A percentile compares a stretch with the other conserved stretches of the same genome.
These are phyloP conservation scores for Frankliniella intonsa DNA, from an alignment of 2,888 invertebrate species.

Conservation along the genomic window DNA sequence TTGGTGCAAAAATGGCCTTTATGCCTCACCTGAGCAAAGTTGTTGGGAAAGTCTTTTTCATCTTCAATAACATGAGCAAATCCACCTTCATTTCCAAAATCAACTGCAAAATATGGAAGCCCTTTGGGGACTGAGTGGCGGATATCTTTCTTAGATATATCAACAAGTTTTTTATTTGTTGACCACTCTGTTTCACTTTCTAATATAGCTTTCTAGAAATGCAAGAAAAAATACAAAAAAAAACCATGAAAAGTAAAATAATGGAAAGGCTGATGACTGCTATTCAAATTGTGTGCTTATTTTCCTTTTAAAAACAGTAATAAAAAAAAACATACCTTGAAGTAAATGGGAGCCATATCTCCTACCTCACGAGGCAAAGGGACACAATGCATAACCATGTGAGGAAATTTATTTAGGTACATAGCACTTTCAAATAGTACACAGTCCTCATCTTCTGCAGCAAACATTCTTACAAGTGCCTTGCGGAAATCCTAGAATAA, in stretches of 20 bases:
- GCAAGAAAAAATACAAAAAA: conserved; percentile 28
- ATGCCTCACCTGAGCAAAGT: conserved; percentile 77
- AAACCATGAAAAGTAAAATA: not conserved
- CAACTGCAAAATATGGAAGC: conserved; percentile 89
- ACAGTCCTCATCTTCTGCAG: conserved; percentile 66
- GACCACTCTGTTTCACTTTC: conserved; percentile 96
- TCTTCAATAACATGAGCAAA: conserved; percentile 98
- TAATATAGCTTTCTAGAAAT: conserved; percentile 75
- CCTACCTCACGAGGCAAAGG: conserved; percentile 79
- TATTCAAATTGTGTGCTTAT: not conserved
- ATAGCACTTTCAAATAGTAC: conserved; percentile 88
- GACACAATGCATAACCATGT: conserved; percentile 84
- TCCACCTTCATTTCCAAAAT: conserved; percentile 86
- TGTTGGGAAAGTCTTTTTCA: conserved; percentile 73
- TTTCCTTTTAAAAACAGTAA: not conserved
- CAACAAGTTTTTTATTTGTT: conserved; percentile 85
- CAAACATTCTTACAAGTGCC: conserved; percentile 73
- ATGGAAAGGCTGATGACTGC: not conserved
- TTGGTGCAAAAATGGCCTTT: not conserved
- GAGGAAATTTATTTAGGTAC: conserved; percentile 67
- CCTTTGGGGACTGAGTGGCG: conserved; percentile 84
- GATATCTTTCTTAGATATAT: conserved; percentile 65
- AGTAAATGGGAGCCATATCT: conserved; percentile 90
- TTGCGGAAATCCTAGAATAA: conserved; percentile 64
- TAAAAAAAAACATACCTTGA: conserved; percentile 57